Evolutionary conservation across 1,140 invertebrate species (phyloP).

Genomic region (Zaprionus gabonicus): DNA sequence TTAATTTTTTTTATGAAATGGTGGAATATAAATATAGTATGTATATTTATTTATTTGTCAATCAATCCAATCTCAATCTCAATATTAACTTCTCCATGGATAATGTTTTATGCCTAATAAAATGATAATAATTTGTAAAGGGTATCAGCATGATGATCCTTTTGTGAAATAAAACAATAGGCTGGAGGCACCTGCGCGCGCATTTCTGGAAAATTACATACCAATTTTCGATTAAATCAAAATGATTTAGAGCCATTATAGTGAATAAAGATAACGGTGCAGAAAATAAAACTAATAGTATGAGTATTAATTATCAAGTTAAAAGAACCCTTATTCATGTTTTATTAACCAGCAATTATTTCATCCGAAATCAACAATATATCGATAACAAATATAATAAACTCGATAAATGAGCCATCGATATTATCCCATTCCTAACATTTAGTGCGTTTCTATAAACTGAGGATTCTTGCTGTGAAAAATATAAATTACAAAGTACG

Average conservation of each 20-base stretch:
- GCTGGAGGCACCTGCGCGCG: slow-evolving; percentile 6
- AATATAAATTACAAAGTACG: background rate
- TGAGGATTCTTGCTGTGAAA: background rate
- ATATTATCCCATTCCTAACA: background rate
- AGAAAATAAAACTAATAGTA: background rate
- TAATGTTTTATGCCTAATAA: too few relatives aligned
- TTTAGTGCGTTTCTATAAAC: background rate
- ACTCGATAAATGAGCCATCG: background rate
- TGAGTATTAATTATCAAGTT: background rate
- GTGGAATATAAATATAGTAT: too few relatives aligned
- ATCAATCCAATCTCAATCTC: too few relatives aligned
- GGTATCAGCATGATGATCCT: background rate
- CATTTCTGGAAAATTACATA: background rate
- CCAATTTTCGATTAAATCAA: background rate
- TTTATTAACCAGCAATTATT: background rate
- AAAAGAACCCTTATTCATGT: background rate
- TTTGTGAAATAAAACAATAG: background rate
- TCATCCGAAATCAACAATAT: background rate
- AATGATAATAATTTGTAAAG: background rate
- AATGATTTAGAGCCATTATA: background rate
- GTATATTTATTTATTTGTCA: too few relatives aligned
- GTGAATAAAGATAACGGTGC: background rate
- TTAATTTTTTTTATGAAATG: too few relatives aligned
- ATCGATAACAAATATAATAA: background rate
- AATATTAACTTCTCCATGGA: too few relatives aligned